These are phyloP conservation scores for Philereme transversata DNA, from an alignment of 2,888 invertebrate species.

Conservation along the genomic window DNA sequence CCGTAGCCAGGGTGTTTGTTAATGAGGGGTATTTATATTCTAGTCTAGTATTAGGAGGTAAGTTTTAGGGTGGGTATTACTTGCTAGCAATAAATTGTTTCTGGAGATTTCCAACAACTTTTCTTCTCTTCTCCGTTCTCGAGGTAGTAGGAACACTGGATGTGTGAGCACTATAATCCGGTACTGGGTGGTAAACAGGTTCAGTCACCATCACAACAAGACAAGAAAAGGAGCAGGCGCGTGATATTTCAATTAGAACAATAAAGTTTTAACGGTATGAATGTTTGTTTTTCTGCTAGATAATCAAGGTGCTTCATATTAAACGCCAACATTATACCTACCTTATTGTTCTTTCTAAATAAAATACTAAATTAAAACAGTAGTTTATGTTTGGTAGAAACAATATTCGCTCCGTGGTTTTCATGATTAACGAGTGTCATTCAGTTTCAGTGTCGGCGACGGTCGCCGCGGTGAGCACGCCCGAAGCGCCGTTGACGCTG, in stretches of 20 bases:
- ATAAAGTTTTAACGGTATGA: constrained; percentile 1
- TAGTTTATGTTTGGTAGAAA: constrained; percentile 2
- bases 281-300: constrained; percentile 7
- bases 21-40: background rate
- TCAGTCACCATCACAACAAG: too few relatives aligned
- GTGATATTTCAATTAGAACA: background rate
- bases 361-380: background rate
- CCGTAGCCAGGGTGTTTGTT: background rate
- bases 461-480: constrained; percentile 21
- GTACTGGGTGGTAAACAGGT: too few relatives aligned
- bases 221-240: too few relatives aligned
- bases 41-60: background rate
- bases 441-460: constrained; percentile 70
- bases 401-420: background rate
- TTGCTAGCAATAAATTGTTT: too few relatives aligned
- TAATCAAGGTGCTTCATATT: background rate
- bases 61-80: background rate
- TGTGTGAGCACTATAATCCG: too few relatives aligned
- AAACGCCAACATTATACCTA: background rate
- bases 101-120: too few relatives aligned
- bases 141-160: too few relatives aligned
- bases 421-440: constrained; percentile 50
- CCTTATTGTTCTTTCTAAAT: background rate
- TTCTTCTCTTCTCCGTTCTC: too few relatives aligned
- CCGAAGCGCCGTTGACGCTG: constrained; percentile 67